Percentiles rank a stretch among this genome's conserved stretches.
Conservation (phyloP, 1,140 invertebrate genomes). For the Periplaneta americana region DNA sequence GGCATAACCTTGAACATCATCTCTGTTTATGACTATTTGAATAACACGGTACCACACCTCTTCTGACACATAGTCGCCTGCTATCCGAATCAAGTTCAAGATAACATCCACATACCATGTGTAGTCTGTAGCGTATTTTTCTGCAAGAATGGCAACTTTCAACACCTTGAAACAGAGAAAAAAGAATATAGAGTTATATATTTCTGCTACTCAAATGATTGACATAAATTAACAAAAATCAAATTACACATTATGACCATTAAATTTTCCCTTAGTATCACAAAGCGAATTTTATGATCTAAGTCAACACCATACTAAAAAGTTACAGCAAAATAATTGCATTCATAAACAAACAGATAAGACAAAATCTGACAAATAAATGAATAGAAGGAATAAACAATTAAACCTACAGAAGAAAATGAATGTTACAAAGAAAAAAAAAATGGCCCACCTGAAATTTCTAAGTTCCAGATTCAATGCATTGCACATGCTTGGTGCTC, state of each 20-base stretch:
- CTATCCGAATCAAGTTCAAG: slow-evolving; percentile 97
- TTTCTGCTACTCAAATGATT: neutral
- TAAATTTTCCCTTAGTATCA: neutral
- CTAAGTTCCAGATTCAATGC: too few species aligned
- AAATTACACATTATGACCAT: neutral
- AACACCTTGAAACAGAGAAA: slow-evolving; percentile 53
- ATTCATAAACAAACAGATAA: too few species aligned
- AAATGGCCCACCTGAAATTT: too few species aligned
- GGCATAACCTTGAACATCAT: slow-evolving; percentile 98
- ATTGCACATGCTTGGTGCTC: too few species aligned
- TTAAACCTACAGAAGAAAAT: too few species aligned
- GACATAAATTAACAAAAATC: neutral
- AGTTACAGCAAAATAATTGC: too few species aligned
- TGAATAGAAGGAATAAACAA: too few species aligned
- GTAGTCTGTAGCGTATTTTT: slow-evolving; percentile 99
- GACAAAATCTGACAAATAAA: too few species aligned
- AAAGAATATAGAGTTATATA: neutral
- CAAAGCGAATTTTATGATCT: too few species aligned
- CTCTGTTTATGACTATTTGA: slow-evolving; percentile 98
- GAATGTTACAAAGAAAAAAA: too few species aligned
- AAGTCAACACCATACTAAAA: too few species aligned
- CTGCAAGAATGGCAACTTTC: slow-evolving; percentile 98
- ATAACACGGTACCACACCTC: slow-evolving; percentile 99
- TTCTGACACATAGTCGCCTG: slow-evolving; percentile 97
- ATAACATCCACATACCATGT: slow-evolving; percentile 99